A percentile compares a stretch with the other conserved stretches of the same genome.
Conservation (phyloP, 2,888 invertebrate species). For the Nesidiocoris tenuis region DNA sequence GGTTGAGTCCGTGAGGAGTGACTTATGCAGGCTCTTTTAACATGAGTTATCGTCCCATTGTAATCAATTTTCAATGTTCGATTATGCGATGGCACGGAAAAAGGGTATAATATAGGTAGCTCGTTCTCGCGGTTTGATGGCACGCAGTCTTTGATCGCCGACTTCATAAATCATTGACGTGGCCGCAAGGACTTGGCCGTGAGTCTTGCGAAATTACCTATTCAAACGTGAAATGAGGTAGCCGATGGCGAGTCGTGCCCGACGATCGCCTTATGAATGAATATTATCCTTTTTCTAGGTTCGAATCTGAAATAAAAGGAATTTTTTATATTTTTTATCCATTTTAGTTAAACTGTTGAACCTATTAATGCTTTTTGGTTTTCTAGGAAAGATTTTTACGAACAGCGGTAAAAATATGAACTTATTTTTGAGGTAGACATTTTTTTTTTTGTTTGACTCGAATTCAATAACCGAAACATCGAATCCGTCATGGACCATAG, state of each 20-base stretch:
- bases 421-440: too few relatives aligned
- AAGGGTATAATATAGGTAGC: neutral
- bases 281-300: neutral
- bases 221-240: slow-evolving; percentile 14
- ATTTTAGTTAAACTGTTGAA: too few relatives aligned
- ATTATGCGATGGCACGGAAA: slow-evolving; percentile 5
- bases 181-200: slow-evolving; percentile 1
- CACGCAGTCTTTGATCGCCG: slow-evolving; percentile 11
- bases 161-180: slow-evolving; percentile 18
- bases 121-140: slow-evolving; percentile 6
- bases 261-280: neutral
- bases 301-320: too few relatives aligned
- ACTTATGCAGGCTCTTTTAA: too few relatives aligned
- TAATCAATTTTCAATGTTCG: slow-evolving; percentile 7
- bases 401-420: too few relatives aligned
- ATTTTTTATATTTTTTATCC: too few relatives aligned
- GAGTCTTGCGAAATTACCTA: slow-evolving; percentile 13
- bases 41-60: slow-evolving; percentile 16
- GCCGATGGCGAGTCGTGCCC: neutral
- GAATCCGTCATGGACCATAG: neutral
- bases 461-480: neutral
- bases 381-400: too few relatives aligned
- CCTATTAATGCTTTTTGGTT: too few relatives aligned
- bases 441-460: neutral
- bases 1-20: too few relatives aligned